These are phyloP conservation scores for human (Homo sapiens) DNA, from an alignment of 2,113 vertebrate genomes.

Conservation along the genomic window GRCh38 chr3:101069501-101070000, in stretches of 20 bases:
- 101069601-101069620: neutral
- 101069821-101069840: slow-evolving; percentile 2
- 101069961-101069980: neutral
- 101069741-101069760: neutral
- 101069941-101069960: neutral
- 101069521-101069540: slow-evolving; percentile 58
- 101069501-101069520: slow-evolving; percentile 44
- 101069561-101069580: neutral
- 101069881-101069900: neutral
- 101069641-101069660: slow-evolving; percentile 17
- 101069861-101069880: neutral
- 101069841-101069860: neutral
- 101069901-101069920: neutral
- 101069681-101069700: slow-evolving; percentile 32
- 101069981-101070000: neutral
- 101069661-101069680: neutral
- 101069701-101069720: neutral
- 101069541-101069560: neutral
- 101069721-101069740: neutral
- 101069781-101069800: neutral
- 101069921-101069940: neutral
- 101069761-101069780: slow-evolving; percentile 35
- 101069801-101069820: slow-evolving; percentile 1
- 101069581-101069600: neutral
- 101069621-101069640: slow-evolving; percentile 14